These are phyloP conservation scores for Chloropsis cyanopogon DNA, from an alignment of 2,113 vertebrate species.

Conservation along the genomic window DNA sequence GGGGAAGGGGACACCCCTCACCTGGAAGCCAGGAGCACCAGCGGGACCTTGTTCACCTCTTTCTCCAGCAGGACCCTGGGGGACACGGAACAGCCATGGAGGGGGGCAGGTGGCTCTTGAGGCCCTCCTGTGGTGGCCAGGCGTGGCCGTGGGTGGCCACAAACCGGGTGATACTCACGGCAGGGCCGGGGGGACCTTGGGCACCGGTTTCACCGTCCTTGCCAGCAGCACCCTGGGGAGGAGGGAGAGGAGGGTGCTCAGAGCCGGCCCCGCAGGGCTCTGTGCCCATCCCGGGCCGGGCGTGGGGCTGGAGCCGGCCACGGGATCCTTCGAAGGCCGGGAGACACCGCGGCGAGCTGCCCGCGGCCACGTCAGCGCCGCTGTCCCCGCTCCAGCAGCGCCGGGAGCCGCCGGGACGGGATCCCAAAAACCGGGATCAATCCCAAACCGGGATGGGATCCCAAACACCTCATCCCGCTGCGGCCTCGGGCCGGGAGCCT, in stretches of 20 bases:
- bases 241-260: background rate
- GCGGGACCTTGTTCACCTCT: slow-evolving; percentile 90
- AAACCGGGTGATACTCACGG: slow-evolving; percentile 73
- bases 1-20: slow-evolving; percentile 25
- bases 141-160: accelerated
- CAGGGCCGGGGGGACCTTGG: slow-evolving; percentile 86
- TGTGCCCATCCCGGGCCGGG: accelerated
- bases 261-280: background rate
- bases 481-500: background rate
- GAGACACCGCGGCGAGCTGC: background rate
- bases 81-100: background rate
- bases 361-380: background rate
- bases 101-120: background rate
- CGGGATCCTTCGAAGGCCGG: background rate
- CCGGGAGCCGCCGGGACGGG: background rate
- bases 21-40: slow-evolving; percentile 93
- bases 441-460: too few relatives aligned
- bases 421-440: too few relatives aligned
- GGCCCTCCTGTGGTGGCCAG: background rate
- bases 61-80: slow-evolving; percentile 91
- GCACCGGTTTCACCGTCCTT: slow-evolving; percentile 94
- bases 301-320: background rate
- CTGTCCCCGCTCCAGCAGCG: background rate
- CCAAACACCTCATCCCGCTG: background rate
- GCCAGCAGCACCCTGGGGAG: slow-evolving; percentile 84